Conservation (phyloP, 2,888 invertebrate species). For the Galerucella pusilla region DNA sequence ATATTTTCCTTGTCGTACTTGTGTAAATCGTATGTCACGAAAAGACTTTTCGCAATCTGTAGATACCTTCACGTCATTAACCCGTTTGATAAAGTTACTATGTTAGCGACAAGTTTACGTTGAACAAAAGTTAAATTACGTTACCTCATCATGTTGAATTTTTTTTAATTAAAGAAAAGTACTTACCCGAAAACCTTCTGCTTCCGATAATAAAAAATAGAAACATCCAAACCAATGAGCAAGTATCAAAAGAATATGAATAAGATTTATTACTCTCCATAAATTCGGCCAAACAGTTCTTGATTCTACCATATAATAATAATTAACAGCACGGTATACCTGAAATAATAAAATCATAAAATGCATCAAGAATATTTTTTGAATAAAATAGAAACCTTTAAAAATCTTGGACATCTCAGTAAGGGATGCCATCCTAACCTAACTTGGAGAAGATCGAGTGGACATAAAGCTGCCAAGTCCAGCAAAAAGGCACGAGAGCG, state of each 20-base stretch:
- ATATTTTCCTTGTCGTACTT: no score
- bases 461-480: slow-evolving; percentile 84
- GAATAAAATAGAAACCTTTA: slow-evolving; percentile 73
- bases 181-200: slow-evolving; percentile 83
- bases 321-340: slow-evolving; percentile 91
- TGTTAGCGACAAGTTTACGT: no score
- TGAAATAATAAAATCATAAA: slow-evolving; percentile 56
- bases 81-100: no score
- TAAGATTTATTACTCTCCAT: slow-evolving; percentile 94
- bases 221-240: slow-evolving; percentile 99
- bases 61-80: no score
- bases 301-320: slow-evolving; percentile 97
- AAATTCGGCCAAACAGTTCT: slow-evolving; percentile 95
- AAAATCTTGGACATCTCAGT: slow-evolving; percentile 87
- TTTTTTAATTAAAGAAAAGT: not conserved
- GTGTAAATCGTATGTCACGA: no score
- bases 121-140: no score
- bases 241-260: slow-evolving; percentile 92
- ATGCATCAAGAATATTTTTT: not conserved
- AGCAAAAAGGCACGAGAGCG: slow-evolving; percentile 85
- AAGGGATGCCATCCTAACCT: slow-evolving; percentile 84
- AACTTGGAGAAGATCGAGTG: slow-evolving; percentile 88
- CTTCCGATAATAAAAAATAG: slow-evolving; percentile 93
- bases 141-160: not conserved
- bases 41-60: no score